phyloP scores from a whole-genome alignment of 2,797 vertebrate species.

The Serranus cabrilla region DNA sequence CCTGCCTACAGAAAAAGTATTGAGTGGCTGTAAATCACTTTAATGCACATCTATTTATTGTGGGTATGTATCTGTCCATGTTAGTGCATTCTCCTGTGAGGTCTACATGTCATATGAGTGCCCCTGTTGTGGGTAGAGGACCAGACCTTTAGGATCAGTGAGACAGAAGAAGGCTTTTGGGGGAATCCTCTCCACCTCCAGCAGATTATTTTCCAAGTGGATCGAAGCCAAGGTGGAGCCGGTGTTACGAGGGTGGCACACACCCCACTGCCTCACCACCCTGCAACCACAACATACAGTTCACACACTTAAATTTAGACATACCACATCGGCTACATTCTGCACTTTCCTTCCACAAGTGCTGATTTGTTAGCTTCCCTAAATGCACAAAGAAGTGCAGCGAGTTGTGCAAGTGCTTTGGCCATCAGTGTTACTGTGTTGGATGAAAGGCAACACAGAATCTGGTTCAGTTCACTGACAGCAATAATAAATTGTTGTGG shows the following conservation, averaged over 20 bases:
- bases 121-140: constrained; percentile 84
- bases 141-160: constrained; percentile 71
- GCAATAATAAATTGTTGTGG: background rate
- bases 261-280: constrained; percentile 83
- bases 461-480: constrained; percentile 2
- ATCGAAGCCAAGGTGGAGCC: constrained; percentile 84
- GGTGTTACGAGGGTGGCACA: constrained; percentile 86
- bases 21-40: background rate
- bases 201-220: constrained; percentile 89
- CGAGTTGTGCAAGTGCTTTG: background rate
- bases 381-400: background rate
- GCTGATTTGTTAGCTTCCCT: background rate
- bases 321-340: background rate
- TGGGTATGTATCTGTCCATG: constrained; percentile 5
- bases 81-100: background rate
- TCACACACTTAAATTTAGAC: background rate
- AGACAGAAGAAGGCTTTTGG: constrained; percentile 86
- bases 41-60: constrained; percentile 12
- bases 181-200: constrained; percentile 79
- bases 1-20: background rate
- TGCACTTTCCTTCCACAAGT: background rate
- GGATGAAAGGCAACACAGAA: background rate
- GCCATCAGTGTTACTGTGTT: background rate
- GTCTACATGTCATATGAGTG: constrained; percentile 45
- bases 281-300: constrained; percentile 72